Evolutionary conservation across 2,888 invertebrate genomes (phyloP), one percentile per base, ranked within the genome.

Genomic region (Monoplex corrugatus): DNA sequence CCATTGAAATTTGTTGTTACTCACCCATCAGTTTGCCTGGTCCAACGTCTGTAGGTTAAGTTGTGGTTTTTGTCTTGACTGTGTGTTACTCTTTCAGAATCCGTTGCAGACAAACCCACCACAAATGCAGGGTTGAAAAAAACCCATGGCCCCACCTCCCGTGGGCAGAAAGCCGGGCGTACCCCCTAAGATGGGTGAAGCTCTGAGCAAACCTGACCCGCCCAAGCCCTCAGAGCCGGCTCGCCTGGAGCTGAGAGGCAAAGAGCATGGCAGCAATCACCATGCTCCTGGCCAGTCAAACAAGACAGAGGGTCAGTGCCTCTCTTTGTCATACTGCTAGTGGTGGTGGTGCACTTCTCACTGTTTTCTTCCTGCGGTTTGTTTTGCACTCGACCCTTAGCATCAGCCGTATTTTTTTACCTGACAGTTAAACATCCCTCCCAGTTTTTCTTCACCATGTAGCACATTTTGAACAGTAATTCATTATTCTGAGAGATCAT

Each of bases 91-190:
- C 78, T 88, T 88, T 82, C 88, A 88, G 88, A 88, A 88, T 35
- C 82, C 8, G 88, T 23, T 16, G 40, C 83, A 78, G 89, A 89
- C 28, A 89, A 89, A 85, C 28, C 87, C 57, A n/a, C 89, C 43
- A 13, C 86, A n/a, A 57, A 57, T n/a, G 45, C 86, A 13, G 85
- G 50, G 32, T 16, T 88, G 23, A 95, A 94, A 91, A 91, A 95
- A 95, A 90, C 94, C 94, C 43, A 91, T 91, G 57, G 93, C 94
- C 43, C 95, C 96, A 38, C 95, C 95, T 43, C 95, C 95, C 38
- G 92, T 95, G 80, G 94, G 95, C 86, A 95, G 95, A 90, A 95
- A 95, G 88, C 94, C 95, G 10, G 85, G 50, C 10, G 38, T 50
- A 0, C 72, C 87, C 40, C 82, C 84, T 43, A 93, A 92, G 87